Evolutionary conservation across 2,888 invertebrate species (phyloP).

Genomic region (Mesochorus sp.): DNA sequence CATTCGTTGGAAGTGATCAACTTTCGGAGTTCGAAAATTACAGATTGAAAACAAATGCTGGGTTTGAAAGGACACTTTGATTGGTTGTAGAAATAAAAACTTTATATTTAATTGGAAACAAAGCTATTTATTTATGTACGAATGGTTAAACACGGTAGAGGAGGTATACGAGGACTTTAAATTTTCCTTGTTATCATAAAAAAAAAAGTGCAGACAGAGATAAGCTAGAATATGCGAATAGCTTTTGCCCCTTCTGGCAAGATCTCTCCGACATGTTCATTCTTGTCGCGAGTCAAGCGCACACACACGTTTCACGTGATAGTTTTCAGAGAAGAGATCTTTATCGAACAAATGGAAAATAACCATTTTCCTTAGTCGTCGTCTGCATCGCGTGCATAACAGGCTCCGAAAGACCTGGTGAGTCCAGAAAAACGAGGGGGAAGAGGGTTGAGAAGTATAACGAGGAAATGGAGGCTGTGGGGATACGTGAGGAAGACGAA

Average conservation of each 20-base stretch:
- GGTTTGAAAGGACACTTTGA: too few species aligned
- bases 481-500: conserved; percentile 32
- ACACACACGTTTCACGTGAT: conserved; percentile 15
- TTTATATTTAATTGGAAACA: neutral
- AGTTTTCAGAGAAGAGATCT: conserved; percentile 37
- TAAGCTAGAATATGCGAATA: conserved; percentile 7
- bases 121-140: neutral
- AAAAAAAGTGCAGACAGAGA: conserved; percentile 11
- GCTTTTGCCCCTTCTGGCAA: conserved; percentile 15
- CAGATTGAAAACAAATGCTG: too few species aligned
- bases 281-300: conserved; percentile 1
- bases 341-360: conserved; percentile 63
- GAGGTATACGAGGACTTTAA: conserved; percentile 2
- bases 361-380: conserved; percentile 51
- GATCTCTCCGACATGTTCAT: conserved; percentile 1
- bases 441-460: conserved; percentile 41
- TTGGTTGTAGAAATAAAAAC: too few species aligned
- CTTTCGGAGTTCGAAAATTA: too few species aligned
- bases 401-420: conserved; percentile 13
- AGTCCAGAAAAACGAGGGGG: conserved; percentile 1
- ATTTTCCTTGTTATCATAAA: conserved; percentile 3
- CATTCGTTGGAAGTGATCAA: too few species aligned
- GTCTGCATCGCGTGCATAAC: conserved; percentile 26
- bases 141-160: neutral
- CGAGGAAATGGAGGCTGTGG: conserved; percentile 47